phyloP scores from a whole-genome alignment of 2,888 invertebrate species.

The Aplocera efformata region DNA sequence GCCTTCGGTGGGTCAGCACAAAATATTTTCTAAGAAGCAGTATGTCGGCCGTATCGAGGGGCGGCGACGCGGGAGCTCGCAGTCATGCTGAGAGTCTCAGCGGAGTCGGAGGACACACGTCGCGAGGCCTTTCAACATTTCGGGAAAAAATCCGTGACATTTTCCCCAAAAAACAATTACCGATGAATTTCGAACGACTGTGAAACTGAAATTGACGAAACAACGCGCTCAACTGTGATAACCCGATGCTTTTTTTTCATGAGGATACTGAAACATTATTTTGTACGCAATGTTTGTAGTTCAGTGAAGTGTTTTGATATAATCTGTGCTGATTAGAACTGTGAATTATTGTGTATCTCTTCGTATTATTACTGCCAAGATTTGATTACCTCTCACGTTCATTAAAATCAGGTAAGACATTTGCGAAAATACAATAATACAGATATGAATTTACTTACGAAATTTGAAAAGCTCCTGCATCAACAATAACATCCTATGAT shows the following conservation, averaged over 20 bases:
- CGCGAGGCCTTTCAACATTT: constrained; percentile 66
- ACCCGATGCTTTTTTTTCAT: constrained; percentile 52
- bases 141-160: constrained; percentile 71
- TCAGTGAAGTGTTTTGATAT: constrained; percentile 66
- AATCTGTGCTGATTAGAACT: constrained; percentile 41
- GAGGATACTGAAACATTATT: constrained; percentile 61
- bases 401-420: constrained; percentile 18
- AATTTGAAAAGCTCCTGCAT: too few relatives aligned
- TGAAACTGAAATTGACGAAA: constrained; percentile 58
- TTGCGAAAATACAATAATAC: too few relatives aligned
- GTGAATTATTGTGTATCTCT: constrained; percentile 21
- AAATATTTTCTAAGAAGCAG: constrained; percentile 72
- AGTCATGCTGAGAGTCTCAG: constrained; percentile 79
- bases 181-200: constrained; percentile 40
- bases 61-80: constrained; percentile 77
- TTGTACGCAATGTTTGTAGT: constrained; percentile 45
- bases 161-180: constrained; percentile 54
- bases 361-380: constrained; percentile 13
- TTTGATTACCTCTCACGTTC: constrained; percentile 16
- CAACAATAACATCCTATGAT: too few relatives aligned
- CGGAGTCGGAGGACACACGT: constrained; percentile 74
- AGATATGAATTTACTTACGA: too few relatives aligned
- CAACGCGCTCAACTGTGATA: constrained; percentile 70
- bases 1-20: constrained; percentile 54
- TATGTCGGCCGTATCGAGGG: constrained; percentile 72